Conservation (phyloP, 1,140 invertebrate species). For the Conus betulinus region DNA sequence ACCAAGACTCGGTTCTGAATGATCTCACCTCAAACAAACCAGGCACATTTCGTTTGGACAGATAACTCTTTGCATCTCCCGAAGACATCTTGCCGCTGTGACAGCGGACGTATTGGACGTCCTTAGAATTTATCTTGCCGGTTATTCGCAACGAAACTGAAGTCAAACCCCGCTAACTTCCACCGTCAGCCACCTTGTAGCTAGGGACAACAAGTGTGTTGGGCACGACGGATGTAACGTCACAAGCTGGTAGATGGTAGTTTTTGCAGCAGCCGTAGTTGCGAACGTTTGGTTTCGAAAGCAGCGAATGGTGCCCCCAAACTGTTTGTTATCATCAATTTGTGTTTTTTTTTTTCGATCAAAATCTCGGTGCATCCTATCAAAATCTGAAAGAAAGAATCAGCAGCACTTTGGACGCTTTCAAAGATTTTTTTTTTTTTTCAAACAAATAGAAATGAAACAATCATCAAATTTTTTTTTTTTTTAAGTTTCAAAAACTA, state of each 20-base stretch:
- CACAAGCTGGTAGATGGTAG: not conserved
- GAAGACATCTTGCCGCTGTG: conserved; percentile 72
- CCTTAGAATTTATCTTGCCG: conserved; percentile 62
- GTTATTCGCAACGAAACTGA: conserved; percentile 17
- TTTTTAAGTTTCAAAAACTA: no score
- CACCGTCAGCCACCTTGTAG: conserved; percentile 45
- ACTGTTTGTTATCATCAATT: no score
- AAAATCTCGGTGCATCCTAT: no score
- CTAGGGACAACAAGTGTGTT: conserved; percentile 62
- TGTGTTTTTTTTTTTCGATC: no score
- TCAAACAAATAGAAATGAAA: no score
- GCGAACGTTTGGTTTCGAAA: not conserved
- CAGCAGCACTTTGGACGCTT: no score
- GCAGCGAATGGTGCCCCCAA: no score
- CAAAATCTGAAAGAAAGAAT: no score
- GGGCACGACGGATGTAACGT: conserved; percentile 24
- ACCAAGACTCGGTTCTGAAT: not conserved
- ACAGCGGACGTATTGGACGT: conserved; percentile 64
- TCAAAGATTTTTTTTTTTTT: no score
- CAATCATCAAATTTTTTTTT: no score
- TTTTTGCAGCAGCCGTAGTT: not conserved
- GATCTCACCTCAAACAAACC: conserved; percentile 74
- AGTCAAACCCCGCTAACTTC: conserved; percentile 17
- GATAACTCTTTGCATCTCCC: conserved; percentile 74
- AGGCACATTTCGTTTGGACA: conserved; percentile 72